Base-by-base conservation (phyloP, 2,797 vertebrate species). In the Hephaestus fuliginosus region DNA sequence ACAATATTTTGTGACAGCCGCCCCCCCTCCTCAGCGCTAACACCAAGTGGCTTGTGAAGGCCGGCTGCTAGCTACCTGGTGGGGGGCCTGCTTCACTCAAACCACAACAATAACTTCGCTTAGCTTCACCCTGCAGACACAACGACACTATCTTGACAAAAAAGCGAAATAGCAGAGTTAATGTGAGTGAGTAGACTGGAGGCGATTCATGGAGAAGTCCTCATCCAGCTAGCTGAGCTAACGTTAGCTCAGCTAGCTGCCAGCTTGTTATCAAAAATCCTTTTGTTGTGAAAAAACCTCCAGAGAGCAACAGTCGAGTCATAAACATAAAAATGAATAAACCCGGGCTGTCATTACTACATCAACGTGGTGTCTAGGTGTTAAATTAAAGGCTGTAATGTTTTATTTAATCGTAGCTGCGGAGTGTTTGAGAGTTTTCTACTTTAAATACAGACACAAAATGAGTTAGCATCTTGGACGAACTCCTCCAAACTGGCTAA, bases 221-320 rank as follows among this genome's bases (percentile, higher is more conserved):
- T 18, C 39, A 9, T 73, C 36, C 39, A 9, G 82, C 85, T 76
- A 36, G 62, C 60, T 53, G 15, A 70, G 90, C 89, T 89, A 91
- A 56, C 78, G 75, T 82, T 93, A 94, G 91, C 93, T 58, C 93
- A 82, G 85, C 91, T 78, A 82, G 85, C 91, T 78, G 77, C 73
- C 88, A 91, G 91, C 91, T 92, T 93, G 92, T 91, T 92, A 89
- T 91, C 93, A 90, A 89, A 88, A 93, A 93, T 94, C 93, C 94
- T 94, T 94, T 95, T 95, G 93, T 95, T 94, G 90, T 94, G 88
- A 81, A 90, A 86, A 90, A 89, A 33, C 70, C 84, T 91, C 82
- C 89, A 17, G 52, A 78, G 89, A 87, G 90, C 92, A 93, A 89
- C 90, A 92, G 89, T 33, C 30, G 30, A 33, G 30, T 33, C 30